Evolutionary conservation across 2,888 invertebrate genomes (phyloP).

Genomic region (Linyphia triangularis): DNA sequence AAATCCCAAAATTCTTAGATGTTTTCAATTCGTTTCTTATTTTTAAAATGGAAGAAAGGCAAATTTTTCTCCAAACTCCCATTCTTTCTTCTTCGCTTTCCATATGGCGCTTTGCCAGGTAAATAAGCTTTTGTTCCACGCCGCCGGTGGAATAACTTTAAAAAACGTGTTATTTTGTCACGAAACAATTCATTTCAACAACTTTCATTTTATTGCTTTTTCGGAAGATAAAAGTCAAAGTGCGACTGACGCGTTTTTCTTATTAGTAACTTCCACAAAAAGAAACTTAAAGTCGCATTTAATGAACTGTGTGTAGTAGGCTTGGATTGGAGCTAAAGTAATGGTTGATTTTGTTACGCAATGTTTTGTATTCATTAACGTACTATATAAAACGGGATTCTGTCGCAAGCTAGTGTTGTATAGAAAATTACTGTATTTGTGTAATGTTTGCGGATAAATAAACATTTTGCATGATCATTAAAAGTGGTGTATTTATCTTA

Average conservation of each 20-base stretch:
- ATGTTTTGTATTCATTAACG: too few relatives aligned
- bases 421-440: too few relatives aligned
- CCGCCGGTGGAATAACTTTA: slow-evolving; percentile 24
- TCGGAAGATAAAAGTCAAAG: slow-evolving; percentile 35
- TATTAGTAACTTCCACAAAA: background rate
- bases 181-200: slow-evolving; percentile 48
- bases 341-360: too few relatives aligned
- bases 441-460: too few relatives aligned
- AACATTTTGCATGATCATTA: too few relatives aligned
- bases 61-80: background rate
- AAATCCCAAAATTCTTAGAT: background rate
- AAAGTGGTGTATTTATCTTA: too few relatives aligned
- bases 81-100: background rate
- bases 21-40: background rate
- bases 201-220: slow-evolving; percentile 39
- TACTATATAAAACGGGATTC: too few relatives aligned
- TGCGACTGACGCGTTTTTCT: background rate
- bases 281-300: background rate
- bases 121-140: slow-evolving; percentile 10
- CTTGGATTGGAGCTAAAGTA: too few relatives aligned
- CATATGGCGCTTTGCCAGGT: slow-evolving; percentile 34
- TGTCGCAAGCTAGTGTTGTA: too few relatives aligned
- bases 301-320: too few relatives aligned
- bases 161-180: slow-evolving; percentile 47
- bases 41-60: background rate